phyloP scores from a whole-genome alignment of 2,888 invertebrate genomes.

The Pemphredon lugubris region DNA sequence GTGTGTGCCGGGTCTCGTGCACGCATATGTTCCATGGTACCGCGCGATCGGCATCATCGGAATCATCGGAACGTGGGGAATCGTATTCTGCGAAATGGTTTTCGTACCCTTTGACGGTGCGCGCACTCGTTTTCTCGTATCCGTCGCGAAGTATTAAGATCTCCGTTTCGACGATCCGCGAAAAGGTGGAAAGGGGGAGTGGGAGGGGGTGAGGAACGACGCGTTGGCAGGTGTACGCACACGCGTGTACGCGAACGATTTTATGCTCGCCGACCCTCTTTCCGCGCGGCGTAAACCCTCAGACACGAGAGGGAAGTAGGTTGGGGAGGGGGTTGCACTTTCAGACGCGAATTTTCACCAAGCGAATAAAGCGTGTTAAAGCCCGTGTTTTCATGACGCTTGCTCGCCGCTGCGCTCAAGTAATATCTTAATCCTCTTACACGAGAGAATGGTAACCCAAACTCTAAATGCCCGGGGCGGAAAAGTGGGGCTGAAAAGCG shows the following conservation, averaged over 20 bases:
- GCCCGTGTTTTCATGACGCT: conserved; percentile 51
- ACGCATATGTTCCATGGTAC: not conserved
- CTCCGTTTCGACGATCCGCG: too few species aligned
- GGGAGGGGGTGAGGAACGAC: conserved; percentile 24
- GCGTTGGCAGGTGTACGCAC: conserved; percentile 42
- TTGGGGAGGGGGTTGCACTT: conserved; percentile 53
- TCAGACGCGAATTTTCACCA: conserved; percentile 62
- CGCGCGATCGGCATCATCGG: not conserved
- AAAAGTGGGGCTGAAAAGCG: conserved; percentile 29
- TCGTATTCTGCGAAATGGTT: too few species aligned
- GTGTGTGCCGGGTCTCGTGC: conserved; percentile 9
- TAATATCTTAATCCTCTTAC: conserved; percentile 73
- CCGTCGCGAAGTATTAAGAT: too few species aligned
- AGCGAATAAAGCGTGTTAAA: conserved; percentile 63
- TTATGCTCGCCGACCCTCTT: conserved; percentile 59
- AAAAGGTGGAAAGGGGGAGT: not conserved
- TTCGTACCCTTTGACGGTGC: conserved; percentile 5
- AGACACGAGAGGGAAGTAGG: conserved; percentile 52
- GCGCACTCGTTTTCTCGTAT: not conserved
- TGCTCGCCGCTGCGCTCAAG: conserved; percentile 54
- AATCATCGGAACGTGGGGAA: conserved; percentile 1
- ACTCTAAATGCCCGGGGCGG: conserved; percentile 16
- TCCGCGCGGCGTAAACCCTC: conserved; percentile 59
- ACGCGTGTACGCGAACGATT: conserved; percentile 55
- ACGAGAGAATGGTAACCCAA: conserved; percentile 49